Conservation (phyloP, 92 coral and sea anemone genomes). For the Plumapathes pennacea region DNA sequence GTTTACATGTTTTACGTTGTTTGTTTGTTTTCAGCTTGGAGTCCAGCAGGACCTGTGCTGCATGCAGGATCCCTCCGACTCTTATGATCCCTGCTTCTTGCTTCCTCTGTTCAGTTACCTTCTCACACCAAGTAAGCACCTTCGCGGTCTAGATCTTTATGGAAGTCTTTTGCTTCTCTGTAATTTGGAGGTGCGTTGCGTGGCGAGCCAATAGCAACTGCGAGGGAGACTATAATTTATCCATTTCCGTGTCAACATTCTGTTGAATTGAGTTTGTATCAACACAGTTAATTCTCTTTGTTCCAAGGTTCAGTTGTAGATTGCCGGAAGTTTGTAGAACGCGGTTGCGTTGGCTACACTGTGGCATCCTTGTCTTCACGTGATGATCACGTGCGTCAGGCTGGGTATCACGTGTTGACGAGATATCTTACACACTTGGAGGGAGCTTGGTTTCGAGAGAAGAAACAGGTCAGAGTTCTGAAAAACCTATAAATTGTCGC, state of each 20-base stretch:
- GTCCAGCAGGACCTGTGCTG: slow-evolving; percentile 23
- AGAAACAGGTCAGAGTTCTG: slow-evolving; percentile 68
- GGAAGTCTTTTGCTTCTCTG: too few relatives aligned
- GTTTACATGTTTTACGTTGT: not conserved
- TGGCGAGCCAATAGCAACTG: too few relatives aligned
- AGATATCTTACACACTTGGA: slow-evolving; percentile 74
- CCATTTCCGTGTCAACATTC: too few relatives aligned
- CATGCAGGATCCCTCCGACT: slow-evolving; percentile 3
- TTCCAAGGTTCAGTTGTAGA: slow-evolving; percentile 74
- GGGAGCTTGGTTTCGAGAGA: slow-evolving; percentile 74
- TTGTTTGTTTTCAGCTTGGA: slow-evolving; percentile 33
- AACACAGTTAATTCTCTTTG: too few relatives aligned
- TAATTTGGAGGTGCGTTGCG: too few relatives aligned
- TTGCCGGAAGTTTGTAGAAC: slow-evolving; percentile 87
- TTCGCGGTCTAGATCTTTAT: too few relatives aligned
- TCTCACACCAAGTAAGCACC: slow-evolving; percentile 74
- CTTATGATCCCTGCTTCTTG: slow-evolving; percentile 91
- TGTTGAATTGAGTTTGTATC: too few relatives aligned
- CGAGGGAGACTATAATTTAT: too few relatives aligned
- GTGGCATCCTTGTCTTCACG: slow-evolving; percentile 83
- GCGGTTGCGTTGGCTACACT: slow-evolving; percentile 74
- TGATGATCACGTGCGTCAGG: slow-evolving; percentile 81
- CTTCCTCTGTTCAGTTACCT: slow-evolving; percentile 83
- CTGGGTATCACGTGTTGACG: slow-evolving; percentile 87
- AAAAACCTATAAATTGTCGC: too few relatives aligned